phyloP scores from a whole-genome alignment of 2,113 vertebrate species.

The Notarius quadriscutis region DNA sequence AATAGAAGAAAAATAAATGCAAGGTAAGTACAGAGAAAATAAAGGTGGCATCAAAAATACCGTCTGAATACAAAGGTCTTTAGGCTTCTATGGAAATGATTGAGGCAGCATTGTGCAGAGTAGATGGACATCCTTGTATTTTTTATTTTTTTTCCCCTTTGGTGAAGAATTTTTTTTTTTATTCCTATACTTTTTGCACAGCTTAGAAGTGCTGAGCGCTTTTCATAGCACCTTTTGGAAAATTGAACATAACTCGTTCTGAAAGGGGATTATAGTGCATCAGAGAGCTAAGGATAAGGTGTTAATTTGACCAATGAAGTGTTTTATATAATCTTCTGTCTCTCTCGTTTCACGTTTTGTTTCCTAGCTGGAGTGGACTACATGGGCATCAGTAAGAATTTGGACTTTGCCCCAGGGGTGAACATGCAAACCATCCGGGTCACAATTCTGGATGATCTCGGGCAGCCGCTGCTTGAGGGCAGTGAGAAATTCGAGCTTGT shows the following conservation, averaged over 20 bases:
- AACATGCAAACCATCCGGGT: conserved; percentile 84
- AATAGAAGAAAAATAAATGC: neutral
- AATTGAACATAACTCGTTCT: conserved; percentile 2
- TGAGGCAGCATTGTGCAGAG: neutral
- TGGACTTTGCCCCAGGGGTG: conserved; percentile 90
- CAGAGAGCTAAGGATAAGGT: neutral
- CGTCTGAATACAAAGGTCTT: neutral
- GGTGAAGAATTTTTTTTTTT: too few relatives aligned
- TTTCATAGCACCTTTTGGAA: neutral
- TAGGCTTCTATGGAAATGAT: neutral
- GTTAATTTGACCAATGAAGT: neutral
- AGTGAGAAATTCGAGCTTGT: conserved; percentile 86
- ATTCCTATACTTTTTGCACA: neutral
- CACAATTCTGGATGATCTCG: conserved; percentile 88
- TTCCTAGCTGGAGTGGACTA: conserved; percentile 86
- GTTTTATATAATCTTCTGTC: neutral
- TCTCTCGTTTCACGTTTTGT: conserved; percentile 17
- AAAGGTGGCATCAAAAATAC: neutral
- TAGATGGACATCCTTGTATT: neutral
- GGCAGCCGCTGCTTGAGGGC: conserved; percentile 86
- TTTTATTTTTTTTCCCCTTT: too few relatives aligned
- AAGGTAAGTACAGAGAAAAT: neutral
- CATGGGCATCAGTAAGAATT: conserved; percentile 87
- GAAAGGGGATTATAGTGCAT: conserved; percentile 10
- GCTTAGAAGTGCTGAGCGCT: conserved; percentile 5